Conservation (phyloP, 1,140 invertebrate genomes). For the Musca domestica region DNA sequence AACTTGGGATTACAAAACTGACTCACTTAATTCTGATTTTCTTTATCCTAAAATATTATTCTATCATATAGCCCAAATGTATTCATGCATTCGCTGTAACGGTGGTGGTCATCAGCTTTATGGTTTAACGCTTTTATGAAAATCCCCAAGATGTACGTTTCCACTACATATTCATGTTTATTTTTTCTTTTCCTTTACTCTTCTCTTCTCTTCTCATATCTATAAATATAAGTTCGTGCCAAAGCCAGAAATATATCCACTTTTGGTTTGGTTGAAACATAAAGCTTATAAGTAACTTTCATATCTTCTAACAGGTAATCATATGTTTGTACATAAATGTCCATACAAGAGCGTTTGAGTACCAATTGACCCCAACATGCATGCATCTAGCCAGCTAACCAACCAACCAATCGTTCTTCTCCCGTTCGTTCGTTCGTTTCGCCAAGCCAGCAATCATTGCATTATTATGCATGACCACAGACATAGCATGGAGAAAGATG, state of each 20-base stretch:
- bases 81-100: background rate
- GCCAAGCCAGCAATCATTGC: background rate
- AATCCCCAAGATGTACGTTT: background rate
- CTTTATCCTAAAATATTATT: background rate
- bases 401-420: too few species aligned
- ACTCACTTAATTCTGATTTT: background rate
- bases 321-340: background rate
- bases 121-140: conserved; percentile 11
- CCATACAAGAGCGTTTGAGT: too few species aligned
- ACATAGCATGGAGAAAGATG: background rate
- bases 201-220: too few species aligned
- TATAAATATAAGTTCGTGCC: too few species aligned
- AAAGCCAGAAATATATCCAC: too few species aligned
- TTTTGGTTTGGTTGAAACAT: background rate
- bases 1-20: too few species aligned
- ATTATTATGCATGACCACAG: conserved; percentile 16
- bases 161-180: too few species aligned
- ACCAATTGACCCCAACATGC: too few species aligned
- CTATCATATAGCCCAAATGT: background rate
- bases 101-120: background rate
- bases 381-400: too few species aligned
- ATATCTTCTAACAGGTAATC: background rate
- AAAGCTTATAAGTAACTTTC: conserved; percentile 16
- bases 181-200: too few species aligned
- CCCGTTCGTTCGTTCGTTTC: background rate